Evolutionary conservation across 2,888 invertebrate genomes (phyloP).

Genomic region (Cistogaster globosa): DNA sequence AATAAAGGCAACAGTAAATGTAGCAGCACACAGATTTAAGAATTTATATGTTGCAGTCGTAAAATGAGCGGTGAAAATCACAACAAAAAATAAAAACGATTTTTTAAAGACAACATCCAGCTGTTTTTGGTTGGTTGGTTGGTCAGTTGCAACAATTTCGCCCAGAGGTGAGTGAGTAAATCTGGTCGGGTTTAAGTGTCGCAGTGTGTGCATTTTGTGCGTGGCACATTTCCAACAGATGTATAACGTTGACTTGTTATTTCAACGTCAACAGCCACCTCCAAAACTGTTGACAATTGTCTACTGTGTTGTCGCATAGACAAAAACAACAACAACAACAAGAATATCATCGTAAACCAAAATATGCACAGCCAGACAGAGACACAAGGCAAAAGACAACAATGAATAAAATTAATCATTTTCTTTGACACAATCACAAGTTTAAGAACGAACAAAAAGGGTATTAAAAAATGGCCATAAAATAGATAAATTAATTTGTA

Average conservation of each 20-base stretch:
- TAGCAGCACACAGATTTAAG: constrained; percentile 5
- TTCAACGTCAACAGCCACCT: constrained; percentile 57
- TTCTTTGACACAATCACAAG: constrained; percentile 56
- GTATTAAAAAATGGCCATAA: constrained; percentile 37
- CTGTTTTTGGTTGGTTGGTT: constrained; percentile 43
- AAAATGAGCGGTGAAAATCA: constrained; percentile 3
- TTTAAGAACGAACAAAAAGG: constrained; percentile 10
- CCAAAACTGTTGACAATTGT: constrained; percentile 64
- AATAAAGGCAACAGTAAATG: background rate
- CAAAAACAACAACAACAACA: too few species aligned
- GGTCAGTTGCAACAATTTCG: background rate
- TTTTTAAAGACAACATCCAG: constrained; percentile 59
- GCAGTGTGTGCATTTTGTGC: constrained; percentile 1
- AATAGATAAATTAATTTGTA: constrained; percentile 62
- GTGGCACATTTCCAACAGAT: constrained; percentile 68
- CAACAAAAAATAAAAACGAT: constrained; percentile 18
- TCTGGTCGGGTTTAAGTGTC: background rate
- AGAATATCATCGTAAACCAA: constrained; percentile 11
- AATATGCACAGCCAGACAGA: constrained; percentile 4
- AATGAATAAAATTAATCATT: constrained; percentile 66
- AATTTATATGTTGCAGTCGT: constrained; percentile 37
- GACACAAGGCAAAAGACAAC: background rate
- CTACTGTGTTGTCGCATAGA: constrained; percentile 40
- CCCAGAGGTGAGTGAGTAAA: constrained; percentile 45
- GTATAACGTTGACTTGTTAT: constrained; percentile 53